Evolutionary conservation across 2,113 vertebrate genomes (phyloP), one percentile per base, ranked within the genome.

Genomic region (Notiomystis cincta): DNA sequence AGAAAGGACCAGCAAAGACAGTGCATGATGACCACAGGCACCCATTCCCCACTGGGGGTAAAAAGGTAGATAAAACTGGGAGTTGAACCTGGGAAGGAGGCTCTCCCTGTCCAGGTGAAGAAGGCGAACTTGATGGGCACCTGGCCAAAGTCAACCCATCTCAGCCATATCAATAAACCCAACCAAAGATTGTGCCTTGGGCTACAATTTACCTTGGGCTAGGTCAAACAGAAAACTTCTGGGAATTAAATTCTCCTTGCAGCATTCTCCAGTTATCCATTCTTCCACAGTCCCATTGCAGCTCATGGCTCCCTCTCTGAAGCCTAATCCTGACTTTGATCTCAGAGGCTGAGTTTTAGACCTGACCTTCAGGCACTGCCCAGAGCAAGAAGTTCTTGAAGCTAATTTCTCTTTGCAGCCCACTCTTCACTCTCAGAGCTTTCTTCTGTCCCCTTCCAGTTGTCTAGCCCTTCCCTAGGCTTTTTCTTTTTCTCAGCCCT

Each of bases 11-110:
- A 70, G 64, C 14, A 70, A 40, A 82, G 44, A 87, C 16, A 22
- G 33, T 45, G n/a, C 35, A 13, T 37, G 45, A 35, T 42, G 38
- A 53, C 8, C 24, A 11, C 38, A 53, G 37, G 20, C 7, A 40
- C 13, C 20, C 10, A 27, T 71, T 14, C 21, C 38, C 18, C 27
- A 3, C 9, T 24, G 11, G 0, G 11, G 3, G 13, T 9, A 21
- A 21, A 22, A 44, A 25, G 5, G 18, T 17, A 30, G 31, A 65
- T 62, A 23, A 53, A 53, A 25, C 1, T 11, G 11, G 22, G 30
- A 58, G 8, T 12, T 66, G 51, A 42, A 44, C 10, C 30, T 13
- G 12, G 12, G 10, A 76, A 64, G 20, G 56, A 60, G 21, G 42
- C 42, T 88, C 50, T 13, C 24, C 6, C 50, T 48, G 42, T 44